A percentile compares a stretch with the other conserved stretches of the same genome.
Conservation (phyloP, 2,113 vertebrate species). For the Pardalotus punctatus region DNA sequence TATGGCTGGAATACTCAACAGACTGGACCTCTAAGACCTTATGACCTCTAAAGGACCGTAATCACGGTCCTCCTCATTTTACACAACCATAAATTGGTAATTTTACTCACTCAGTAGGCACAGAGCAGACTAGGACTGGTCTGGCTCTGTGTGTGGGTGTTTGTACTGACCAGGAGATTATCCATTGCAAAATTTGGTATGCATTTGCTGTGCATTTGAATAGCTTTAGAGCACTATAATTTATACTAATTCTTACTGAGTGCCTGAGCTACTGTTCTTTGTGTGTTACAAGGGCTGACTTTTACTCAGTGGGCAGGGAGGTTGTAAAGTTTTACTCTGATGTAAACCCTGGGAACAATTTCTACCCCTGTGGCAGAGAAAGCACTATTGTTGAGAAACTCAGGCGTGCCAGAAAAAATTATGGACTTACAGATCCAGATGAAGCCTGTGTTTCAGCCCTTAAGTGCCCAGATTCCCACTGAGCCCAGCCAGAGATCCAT, state of each 20-base stretch:
- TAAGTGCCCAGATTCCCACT: neutral
- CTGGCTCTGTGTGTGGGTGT: neutral
- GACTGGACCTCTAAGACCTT: neutral
- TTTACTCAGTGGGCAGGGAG: neutral
- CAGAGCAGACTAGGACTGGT: neutral
- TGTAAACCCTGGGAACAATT: neutral
- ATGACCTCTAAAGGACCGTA: neutral
- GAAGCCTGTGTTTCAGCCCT: neutral
- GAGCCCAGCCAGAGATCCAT: neutral
- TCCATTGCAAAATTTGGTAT: neutral
- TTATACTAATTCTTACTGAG: neutral
- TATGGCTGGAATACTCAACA: neutral
- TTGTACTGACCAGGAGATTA: neutral
- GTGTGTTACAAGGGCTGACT: neutral
- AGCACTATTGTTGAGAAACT: neutral
- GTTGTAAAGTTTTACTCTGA: neutral
- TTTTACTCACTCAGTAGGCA: neutral
- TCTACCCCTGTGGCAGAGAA: neutral
- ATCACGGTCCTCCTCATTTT: neutral
- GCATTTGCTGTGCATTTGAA: neutral
- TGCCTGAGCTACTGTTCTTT: neutral
- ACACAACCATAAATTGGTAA: neutral
- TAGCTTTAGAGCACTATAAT: neutral
- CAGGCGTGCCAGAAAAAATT: neutral
- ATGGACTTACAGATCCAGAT: neutral